Conservation (phyloP, 92 coral and sea anemone genomes). For the Zoanthus sociatus region DNA sequence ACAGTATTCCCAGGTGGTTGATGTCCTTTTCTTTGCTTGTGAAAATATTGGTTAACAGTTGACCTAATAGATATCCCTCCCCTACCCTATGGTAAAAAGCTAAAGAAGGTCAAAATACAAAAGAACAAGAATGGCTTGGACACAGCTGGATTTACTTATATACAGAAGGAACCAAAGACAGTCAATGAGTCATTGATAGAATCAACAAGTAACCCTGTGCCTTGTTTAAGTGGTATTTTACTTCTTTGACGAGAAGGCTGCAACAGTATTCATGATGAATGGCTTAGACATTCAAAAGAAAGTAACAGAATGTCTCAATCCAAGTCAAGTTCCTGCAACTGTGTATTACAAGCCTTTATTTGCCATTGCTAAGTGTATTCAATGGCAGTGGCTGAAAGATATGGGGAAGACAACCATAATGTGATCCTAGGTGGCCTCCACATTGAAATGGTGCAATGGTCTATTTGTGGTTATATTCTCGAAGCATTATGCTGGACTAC, state of each 20-base stretch:
- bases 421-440: constrained; percentile 57
- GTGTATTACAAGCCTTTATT: constrained; percentile 39
- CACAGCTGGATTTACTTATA: constrained; percentile 33
- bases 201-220: not conserved
- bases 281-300: constrained; percentile 35
- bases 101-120: constrained; percentile 28
- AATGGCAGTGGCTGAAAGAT: constrained; percentile 54
- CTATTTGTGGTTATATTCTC: no score
- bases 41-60: no score
- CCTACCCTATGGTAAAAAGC: not conserved
- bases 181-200: constrained; percentile 8
- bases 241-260: constrained; percentile 48
- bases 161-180: constrained; percentile 11
- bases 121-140: constrained; percentile 38
- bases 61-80: no score
- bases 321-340: constrained; percentile 38
- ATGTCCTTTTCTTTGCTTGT: no score
- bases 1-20: no score
- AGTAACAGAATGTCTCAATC: constrained; percentile 30
- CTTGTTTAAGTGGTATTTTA: constrained; percentile 4
- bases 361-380: constrained; percentile 50
- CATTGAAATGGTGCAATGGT: not conserved
- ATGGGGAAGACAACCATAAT: constrained; percentile 47
- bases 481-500: constrained; percentile 45
- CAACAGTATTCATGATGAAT: constrained; percentile 44